phyloP scores from a whole-genome alignment of 1,140 invertebrate genomes.

The Acromyrmex charruanus region DNA sequence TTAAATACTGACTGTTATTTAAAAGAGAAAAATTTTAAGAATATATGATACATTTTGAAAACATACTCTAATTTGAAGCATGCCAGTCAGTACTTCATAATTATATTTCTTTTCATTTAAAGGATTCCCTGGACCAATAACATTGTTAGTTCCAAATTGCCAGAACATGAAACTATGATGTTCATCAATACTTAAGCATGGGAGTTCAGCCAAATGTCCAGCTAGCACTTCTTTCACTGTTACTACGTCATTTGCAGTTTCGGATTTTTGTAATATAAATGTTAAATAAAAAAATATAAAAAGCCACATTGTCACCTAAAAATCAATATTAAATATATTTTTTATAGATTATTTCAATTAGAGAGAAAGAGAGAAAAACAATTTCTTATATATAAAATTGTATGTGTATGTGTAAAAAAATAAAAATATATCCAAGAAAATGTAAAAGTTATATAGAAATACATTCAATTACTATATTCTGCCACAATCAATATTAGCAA shows the following conservation, averaged over 20 bases:
- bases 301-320: constrained; percentile 77
- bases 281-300: constrained; percentile 73
- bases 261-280: constrained; percentile 68
- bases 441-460: neutral
- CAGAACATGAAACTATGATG: constrained; percentile 90
- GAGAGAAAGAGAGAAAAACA: neutral
- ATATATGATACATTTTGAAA: constrained; percentile 72
- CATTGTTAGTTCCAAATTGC: constrained; percentile 87
- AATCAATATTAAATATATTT: constrained; percentile 48
- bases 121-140: constrained; percentile 89
- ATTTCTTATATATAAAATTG: constrained; percentile 5
- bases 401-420: constrained; percentile 8
- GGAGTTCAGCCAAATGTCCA: constrained; percentile 88
- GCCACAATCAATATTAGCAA: neutral
- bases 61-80: constrained; percentile 88
- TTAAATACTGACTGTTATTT: constrained; percentile 2
- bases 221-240: constrained; percentile 87
- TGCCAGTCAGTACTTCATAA: constrained; percentile 90
- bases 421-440: neutral
- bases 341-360: constrained; percentile 6
- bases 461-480: constrained; percentile 20
- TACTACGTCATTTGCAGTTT: constrained; percentile 61
- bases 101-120: constrained; percentile 89
- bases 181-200: constrained; percentile 89
- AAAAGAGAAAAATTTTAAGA: constrained; percentile 27